phyloP scores from a whole-genome alignment of 2,113 vertebrate genomes.

The Campylorhamphus procurvoides region DNA sequence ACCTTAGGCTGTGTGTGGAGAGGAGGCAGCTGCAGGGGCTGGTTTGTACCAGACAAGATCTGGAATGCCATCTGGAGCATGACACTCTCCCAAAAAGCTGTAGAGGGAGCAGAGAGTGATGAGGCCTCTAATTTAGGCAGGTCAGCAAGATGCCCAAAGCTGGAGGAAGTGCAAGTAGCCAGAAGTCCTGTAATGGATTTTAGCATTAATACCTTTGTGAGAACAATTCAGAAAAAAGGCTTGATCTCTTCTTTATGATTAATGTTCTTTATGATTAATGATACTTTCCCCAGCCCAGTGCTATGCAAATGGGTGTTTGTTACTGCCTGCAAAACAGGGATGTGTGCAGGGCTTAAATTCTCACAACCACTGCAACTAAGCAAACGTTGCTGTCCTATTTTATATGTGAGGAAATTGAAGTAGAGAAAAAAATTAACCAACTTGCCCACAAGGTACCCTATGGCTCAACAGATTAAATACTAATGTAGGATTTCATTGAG shows the following conservation, averaged over 20 bases:
- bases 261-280: not conserved
- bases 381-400: not conserved
- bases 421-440: not conserved
- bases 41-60: not conserved
- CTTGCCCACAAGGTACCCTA: not conserved
- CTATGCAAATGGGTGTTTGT: not conserved
- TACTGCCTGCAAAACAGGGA: not conserved
- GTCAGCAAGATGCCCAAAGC: not conserved
- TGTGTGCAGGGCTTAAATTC: not conserved
- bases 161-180: not conserved
- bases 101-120: not conserved
- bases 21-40: not conserved
- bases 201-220: not conserved
- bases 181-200: not conserved
- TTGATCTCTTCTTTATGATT: not conserved
- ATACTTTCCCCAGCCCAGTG: not conserved
- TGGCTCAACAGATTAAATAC: conserved; percentile 27
- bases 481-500: not conserved
- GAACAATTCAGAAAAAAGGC: not conserved
- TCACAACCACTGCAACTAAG: not conserved
- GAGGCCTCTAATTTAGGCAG: not conserved
- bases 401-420: not conserved
- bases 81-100: not conserved
- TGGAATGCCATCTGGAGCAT: not conserved
- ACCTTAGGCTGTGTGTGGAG: not conserved